Evolutionary conservation across 2,113 vertebrate genomes (phyloP).

Genomic region (Seriola rivoliana): DNA sequence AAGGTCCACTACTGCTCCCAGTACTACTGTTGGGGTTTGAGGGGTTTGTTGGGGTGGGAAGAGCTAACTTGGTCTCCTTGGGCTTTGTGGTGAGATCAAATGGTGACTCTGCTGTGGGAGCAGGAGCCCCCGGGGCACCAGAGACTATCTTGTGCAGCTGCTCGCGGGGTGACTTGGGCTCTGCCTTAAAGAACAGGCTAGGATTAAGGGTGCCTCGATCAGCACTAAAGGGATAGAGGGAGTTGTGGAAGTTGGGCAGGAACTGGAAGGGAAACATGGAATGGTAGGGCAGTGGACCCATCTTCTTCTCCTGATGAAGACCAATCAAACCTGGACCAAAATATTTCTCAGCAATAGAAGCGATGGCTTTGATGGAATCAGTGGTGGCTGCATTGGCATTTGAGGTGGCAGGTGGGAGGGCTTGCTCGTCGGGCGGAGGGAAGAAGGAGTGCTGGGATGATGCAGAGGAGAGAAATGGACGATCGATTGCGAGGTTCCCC

Average conservation of each 20-base stretch:
- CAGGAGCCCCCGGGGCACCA: constrained; percentile 61
- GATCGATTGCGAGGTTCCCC: constrained; percentile 83
- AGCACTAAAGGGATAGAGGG: constrained; percentile 91
- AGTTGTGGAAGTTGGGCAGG: constrained; percentile 95
- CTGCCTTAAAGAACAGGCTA: constrained; percentile 94
- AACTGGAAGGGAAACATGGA: constrained; percentile 98
- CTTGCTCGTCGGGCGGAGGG: constrained; percentile 95
- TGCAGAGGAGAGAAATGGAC: constrained; percentile 88
- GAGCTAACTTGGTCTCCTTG: constrained; percentile 90
- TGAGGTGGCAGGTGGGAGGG: constrained; percentile 88
- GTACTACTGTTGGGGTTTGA: constrained; percentile 75
- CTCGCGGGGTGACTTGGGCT: constrained; percentile 95
- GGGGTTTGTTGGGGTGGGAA: constrained; percentile 81
- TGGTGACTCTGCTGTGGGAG: constrained; percentile 89
- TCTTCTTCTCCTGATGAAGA: constrained; percentile 97
- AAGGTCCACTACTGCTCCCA: constrained; percentile 71
- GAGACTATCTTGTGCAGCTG: constrained; percentile 89
- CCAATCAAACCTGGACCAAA: constrained; percentile 98
- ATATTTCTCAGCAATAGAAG: constrained; percentile 98
- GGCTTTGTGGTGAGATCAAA: constrained; percentile 98
- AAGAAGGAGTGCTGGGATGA: constrained; percentile 94
- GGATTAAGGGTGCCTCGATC: constrained; percentile 91
- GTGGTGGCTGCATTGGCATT: constrained; percentile 91
- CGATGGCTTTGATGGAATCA: constrained; percentile 99
- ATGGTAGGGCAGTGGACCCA: constrained; percentile 94